These are phyloP conservation scores for Chrysoperla carnea DNA, from an alignment of 1,140 invertebrate genomes.

Conservation along the genomic window DNA sequence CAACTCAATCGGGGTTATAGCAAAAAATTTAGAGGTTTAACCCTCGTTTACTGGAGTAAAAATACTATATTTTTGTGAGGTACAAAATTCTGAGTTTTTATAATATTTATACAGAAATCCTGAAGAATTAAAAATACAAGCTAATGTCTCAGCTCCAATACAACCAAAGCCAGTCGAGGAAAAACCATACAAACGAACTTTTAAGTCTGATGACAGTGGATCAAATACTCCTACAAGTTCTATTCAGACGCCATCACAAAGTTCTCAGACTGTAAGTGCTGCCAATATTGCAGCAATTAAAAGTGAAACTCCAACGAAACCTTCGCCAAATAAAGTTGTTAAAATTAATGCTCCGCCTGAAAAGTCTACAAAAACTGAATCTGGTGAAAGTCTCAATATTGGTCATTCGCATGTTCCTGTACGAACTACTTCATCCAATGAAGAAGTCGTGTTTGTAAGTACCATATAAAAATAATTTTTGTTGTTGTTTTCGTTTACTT, in stretches of 20 bases:
- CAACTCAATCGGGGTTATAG: no score
- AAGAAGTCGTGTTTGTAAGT: constrained; percentile 21
- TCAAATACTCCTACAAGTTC: not conserved
- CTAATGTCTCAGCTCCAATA: constrained; percentile 35
- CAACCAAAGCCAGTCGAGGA: constrained; percentile 18
- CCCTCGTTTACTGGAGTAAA: no score
- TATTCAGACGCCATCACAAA: no score
- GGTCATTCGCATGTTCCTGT: constrained; percentile 14
- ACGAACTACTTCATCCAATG: constrained; percentile 15
- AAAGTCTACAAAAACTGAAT: constrained; percentile 1
- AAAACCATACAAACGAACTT: constrained; percentile 17
- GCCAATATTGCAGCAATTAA: not conserved
- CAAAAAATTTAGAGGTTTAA: no score
- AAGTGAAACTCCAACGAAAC: constrained; percentile 6
- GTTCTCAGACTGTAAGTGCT: no score
- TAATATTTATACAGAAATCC: constrained; percentile 32
- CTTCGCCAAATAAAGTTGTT: constrained; percentile 1
- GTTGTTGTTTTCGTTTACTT: not conserved
- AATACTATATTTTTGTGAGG: no score
- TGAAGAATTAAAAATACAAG: constrained; percentile 34
- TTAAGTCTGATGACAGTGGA: constrained; percentile 8
- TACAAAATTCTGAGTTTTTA: no score
- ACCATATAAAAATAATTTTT: constrained; percentile 1
- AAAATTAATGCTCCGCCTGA: not conserved
- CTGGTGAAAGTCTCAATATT: constrained; percentile 14